Evolutionary conservation across 2,888 invertebrate species (phyloP).

Genomic region (Phorcus lineatus): DNA sequence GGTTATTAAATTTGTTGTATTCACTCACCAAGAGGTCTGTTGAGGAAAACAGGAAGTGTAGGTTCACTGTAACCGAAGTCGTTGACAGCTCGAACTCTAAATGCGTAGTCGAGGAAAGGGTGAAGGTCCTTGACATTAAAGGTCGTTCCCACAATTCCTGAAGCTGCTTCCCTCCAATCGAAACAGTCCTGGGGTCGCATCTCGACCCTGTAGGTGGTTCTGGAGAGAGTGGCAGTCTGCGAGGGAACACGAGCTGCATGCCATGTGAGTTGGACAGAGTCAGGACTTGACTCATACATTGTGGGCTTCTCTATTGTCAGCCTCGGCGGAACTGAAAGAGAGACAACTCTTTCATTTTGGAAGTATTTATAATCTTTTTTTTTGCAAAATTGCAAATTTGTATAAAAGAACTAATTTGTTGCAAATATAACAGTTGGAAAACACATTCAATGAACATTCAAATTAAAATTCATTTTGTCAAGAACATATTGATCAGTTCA

Average conservation of each 20-base stretch:
- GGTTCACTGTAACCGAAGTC: constrained; percentile 90
- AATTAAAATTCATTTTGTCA: too few relatives aligned
- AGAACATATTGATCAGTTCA: too few relatives aligned
- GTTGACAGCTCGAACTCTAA: constrained; percentile 96
- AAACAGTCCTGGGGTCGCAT: constrained; percentile 41
- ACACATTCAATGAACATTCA: too few relatives aligned
- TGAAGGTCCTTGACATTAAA: constrained; percentile 79
- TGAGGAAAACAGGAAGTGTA: constrained; percentile 62
- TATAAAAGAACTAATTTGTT: too few relatives aligned
- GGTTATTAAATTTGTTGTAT: too few relatives aligned
- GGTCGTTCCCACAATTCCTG: constrained; percentile 51
- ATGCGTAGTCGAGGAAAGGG: constrained; percentile 95
- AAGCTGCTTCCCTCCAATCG: constrained; percentile 68
- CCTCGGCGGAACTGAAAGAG: constrained; percentile 65
- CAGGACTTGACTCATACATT: constrained; percentile 55
- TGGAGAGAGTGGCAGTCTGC: constrained; percentile 51
- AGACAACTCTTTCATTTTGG: too few relatives aligned
- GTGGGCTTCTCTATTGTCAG: constrained; percentile 71
- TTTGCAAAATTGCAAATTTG: too few relatives aligned
- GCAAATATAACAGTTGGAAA: too few relatives aligned
- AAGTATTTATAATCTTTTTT: too few relatives aligned
- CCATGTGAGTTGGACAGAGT: constrained; percentile 66
- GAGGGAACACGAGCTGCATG: constrained; percentile 62
- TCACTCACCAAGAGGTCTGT: constrained; percentile 55
- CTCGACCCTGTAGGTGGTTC: constrained; percentile 66